A percentile compares a stretch with the other conserved stretches of the same genome.
phyloP scores from a whole-genome alignment of 37 sponge, comb jelly and placozoan species.

The Aphrocallistes beatrix region DNA sequence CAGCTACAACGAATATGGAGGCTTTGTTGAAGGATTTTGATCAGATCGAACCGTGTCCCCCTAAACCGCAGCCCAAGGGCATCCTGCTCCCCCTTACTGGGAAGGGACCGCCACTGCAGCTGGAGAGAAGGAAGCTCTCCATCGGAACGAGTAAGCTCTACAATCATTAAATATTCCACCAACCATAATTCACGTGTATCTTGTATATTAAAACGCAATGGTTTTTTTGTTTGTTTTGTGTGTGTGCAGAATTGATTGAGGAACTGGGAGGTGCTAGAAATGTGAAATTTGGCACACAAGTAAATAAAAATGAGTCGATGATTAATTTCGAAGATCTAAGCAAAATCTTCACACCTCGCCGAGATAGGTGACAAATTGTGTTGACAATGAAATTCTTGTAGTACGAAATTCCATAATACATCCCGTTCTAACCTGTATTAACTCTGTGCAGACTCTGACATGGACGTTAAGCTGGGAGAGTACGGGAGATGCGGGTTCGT shows the following conservation, averaged over 20 bases:
- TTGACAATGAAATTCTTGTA: too few species aligned
- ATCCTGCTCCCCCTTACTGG: constrained; percentile 46
- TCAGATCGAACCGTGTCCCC: too few species aligned
- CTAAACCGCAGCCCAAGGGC: too few species aligned
- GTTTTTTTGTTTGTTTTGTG: constrained; percentile 19
- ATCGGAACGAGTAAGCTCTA: constrained; percentile 52
- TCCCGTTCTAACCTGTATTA: not conserved
- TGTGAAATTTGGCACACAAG: too few species aligned
- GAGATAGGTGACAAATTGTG: too few species aligned
- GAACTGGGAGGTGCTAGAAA: too few species aligned
- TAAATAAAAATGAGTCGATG: too few species aligned
- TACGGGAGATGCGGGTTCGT: constrained; percentile 55
- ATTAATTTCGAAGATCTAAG: too few species aligned
- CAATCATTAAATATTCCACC: not conserved
- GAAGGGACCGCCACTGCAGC: not conserved
- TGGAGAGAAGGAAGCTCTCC: constrained; percentile 27
- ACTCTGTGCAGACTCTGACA: constrained; percentile 34
- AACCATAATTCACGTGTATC: not conserved
- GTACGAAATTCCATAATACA: too few species aligned
- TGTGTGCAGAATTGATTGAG: not conserved
- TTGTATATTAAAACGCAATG: too few species aligned
- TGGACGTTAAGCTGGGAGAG: constrained; percentile 28
- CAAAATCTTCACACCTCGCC: too few species aligned
- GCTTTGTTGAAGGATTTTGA: not conserved
- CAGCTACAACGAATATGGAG: not conserved